phyloP scores from a whole-genome alignment of 2,888 invertebrate species.

The Nasonia oneida region DNA sequence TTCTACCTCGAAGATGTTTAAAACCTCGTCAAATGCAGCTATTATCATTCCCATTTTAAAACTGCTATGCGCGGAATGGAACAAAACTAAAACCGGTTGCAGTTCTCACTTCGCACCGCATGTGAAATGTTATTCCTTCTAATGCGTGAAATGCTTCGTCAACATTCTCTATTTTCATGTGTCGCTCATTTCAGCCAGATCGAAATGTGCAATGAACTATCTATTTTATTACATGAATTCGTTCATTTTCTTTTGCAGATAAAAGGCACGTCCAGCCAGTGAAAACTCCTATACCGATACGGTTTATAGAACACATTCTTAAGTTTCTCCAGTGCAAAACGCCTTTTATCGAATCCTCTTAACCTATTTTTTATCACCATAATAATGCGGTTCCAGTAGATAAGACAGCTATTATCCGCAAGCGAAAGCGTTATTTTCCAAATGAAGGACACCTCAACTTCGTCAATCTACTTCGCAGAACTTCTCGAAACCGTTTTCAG shows the following conservation, averaged over 20 bases:
- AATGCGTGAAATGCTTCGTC: not conserved
- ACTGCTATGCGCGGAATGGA: not conserved
- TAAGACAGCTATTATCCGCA: conserved; percentile 6
- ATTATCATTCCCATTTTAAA: conserved; percentile 15
- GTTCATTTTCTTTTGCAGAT: not conserved
- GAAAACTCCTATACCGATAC: not conserved
- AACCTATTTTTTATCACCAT: conserved; percentile 30
- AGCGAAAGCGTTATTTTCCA: not conserved
- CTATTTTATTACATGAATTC: not conserved
- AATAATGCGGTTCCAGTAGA: not conserved
- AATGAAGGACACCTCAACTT: not conserved
- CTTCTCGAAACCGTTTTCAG: not conserved
- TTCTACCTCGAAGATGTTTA: conserved; percentile 12
- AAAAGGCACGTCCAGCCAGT: not conserved
- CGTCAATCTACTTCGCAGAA: not conserved
- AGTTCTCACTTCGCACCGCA: conserved; percentile 2
- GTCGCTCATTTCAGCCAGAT: not conserved
- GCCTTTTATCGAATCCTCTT: conserved; percentile 19
- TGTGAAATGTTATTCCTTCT: conserved; percentile 11
- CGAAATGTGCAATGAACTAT: not conserved
- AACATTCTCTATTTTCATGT: not conserved
- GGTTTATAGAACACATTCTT: not conserved
- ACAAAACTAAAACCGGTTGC: conserved; percentile 10
- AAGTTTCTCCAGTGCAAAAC: not conserved
- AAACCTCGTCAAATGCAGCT: not conserved